Evolutionary conservation across 2,113 vertebrate genomes (phyloP).

Genomic region (Emydura subglobosa): DNA sequence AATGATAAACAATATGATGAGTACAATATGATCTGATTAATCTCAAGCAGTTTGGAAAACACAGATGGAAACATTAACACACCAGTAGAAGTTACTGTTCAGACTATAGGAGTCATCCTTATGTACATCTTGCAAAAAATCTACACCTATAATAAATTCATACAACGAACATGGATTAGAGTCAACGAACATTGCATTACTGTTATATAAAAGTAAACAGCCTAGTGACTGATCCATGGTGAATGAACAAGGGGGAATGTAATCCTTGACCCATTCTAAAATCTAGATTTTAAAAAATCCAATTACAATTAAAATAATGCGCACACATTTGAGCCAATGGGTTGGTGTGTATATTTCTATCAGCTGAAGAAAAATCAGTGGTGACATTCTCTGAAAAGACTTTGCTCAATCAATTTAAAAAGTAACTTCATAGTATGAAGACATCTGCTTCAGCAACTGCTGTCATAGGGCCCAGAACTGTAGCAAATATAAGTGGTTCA

Average conservation of each 20-base stretch:
- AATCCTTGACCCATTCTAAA: not conserved
- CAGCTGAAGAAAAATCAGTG: not conserved
- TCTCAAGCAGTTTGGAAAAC: not conserved
- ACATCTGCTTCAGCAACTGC: not conserved
- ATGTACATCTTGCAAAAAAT: not conserved
- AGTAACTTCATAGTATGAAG: not conserved
- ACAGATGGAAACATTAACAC: not conserved
- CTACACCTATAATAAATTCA: not conserved
- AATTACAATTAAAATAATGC: not conserved
- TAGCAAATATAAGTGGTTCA: not conserved
- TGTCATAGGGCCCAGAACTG: not conserved
- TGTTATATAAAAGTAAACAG: not conserved
- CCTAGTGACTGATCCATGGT: not conserved
- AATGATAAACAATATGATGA: not conserved
- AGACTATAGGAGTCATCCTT: not conserved
- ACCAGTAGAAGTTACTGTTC: not conserved
- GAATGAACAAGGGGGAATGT: not conserved
- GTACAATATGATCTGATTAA: not conserved
- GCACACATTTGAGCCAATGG: not conserved
- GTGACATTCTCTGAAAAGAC: not conserved
- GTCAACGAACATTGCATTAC: not conserved
- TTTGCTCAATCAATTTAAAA: not conserved
- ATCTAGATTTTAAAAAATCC: not conserved
- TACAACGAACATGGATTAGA: not conserved
- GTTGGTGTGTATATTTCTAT: not conserved